These are phyloP conservation scores for Abscondita cerata DNA, from an alignment of 2,888 invertebrate species.

Conservation along the genomic window DNA sequence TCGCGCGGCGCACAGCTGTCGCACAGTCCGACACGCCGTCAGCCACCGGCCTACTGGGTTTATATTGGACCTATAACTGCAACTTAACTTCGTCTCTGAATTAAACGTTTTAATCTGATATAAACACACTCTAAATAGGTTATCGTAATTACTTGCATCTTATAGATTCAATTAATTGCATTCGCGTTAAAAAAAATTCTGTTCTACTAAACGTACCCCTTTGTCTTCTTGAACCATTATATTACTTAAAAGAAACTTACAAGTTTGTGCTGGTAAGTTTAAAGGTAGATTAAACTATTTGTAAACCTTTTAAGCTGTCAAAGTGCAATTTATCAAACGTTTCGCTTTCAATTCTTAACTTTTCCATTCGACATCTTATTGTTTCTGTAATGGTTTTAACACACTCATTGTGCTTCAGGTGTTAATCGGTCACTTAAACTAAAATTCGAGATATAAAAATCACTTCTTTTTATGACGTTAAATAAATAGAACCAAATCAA, in stretches of 20 bases:
- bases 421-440: too few species aligned
- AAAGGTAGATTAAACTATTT: constrained; percentile 14
- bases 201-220: too few species aligned
- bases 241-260: neutral
- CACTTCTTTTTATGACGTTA: too few species aligned
- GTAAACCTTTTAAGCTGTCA: constrained; percentile 14
- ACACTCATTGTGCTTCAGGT: too few species aligned
- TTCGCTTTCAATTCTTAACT: constrained; percentile 11
- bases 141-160: constrained; percentile 32
- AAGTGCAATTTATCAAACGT: constrained; percentile 9
- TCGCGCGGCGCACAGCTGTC: constrained; percentile 68
- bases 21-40: constrained; percentile 57
- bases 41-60: constrained; percentile 56
- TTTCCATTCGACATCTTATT: constrained; percentile 8
- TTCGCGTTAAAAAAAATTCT: too few species aligned
- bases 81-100: constrained; percentile 49
- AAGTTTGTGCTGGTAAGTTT: constrained; percentile 4
- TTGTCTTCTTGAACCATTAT: neutral
- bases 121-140: constrained; percentile 39
- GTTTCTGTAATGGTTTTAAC: constrained; percentile 1
- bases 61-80: constrained; percentile 54
- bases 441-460: too few species aligned
- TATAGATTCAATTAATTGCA: neutral
- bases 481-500: too few species aligned
- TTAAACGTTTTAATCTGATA: constrained; percentile 56